These are phyloP conservation scores for Goniozus legneri DNA, from an alignment of 1,140 invertebrate genomes.

Conservation along the genomic window DNA sequence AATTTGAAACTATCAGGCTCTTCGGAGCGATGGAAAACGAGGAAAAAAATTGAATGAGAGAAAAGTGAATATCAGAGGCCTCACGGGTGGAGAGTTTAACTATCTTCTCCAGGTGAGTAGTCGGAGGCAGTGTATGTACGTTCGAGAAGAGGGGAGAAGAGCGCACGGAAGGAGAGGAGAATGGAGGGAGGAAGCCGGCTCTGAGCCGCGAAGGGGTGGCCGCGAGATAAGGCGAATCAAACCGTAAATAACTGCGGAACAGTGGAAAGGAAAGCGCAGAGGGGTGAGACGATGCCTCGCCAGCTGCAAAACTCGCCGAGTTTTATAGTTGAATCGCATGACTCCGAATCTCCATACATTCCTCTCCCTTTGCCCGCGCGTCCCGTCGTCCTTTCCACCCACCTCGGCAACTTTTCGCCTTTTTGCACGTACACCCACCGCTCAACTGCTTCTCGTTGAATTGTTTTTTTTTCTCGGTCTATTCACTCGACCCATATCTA, in stretches of 20 bases:
- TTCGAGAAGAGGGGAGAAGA: slow-evolving; percentile 12
- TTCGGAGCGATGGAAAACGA: no score
- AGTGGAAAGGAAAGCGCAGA: slow-evolving; percentile 38
- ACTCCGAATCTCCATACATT: slow-evolving; percentile 53
- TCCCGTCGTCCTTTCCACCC: slow-evolving; percentile 4
- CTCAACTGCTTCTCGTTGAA: slow-evolving; percentile 11
- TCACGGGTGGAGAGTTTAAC: slow-evolving; percentile 8
- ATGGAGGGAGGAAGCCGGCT: slow-evolving; percentile 25
- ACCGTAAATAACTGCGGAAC: slow-evolving; percentile 54
- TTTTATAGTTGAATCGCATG: slow-evolving; percentile 57
- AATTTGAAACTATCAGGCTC: no score
- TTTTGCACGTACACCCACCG: slow-evolving; percentile 13
- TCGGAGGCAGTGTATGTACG: no score
- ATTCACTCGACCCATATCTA: slow-evolving; percentile 29
- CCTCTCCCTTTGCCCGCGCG: slow-evolving; percentile 17
- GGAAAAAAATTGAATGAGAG: no score
- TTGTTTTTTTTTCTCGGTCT: slow-evolving; percentile 22
- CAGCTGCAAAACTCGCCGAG: slow-evolving; percentile 53
- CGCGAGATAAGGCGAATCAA: slow-evolving; percentile 54
- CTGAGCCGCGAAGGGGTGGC: no score
- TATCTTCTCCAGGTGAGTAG: slow-evolving; percentile 19
- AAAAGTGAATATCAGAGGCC: no score
- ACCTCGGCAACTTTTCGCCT: slow-evolving; percentile 15
- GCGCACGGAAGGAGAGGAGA: slow-evolving; percentile 30
- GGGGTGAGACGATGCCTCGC: slow-evolving; percentile 36